Base-by-base conservation (phyloP, 2,888 invertebrate species). In the Stramonita haemastoma region DNA sequence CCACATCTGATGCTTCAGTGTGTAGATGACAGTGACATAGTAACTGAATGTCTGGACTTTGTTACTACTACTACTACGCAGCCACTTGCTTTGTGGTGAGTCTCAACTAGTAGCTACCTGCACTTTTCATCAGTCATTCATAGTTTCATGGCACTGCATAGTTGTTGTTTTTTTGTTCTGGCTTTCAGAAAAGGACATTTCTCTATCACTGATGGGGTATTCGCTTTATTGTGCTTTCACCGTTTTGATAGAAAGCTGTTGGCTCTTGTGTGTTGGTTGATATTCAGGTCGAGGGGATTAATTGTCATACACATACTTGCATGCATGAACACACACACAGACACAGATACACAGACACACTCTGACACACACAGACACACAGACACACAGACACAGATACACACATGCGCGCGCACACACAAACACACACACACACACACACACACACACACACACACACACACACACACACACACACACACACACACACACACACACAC, bases 381-480 rank as follows among this genome's bases (percentile, higher is more conserved):
- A 73, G n/a, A 73, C 73, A 73, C 73, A 85, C 26, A 60, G n/a
- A 34, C 70, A 85, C n/a, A 89, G 56, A 56, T n/a, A 89, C 85
- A 34, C 73, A 84, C 70, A 84, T 32, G 17, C 66, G 17, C 17
- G 17, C 26, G n/a, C 11, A 73, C 11, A 8, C n/a, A 73, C 73
- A 0, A 26, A 29, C 73, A 73, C 29, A 29, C 70, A 70, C 70
- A 70, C 70, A 70, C 70, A 70, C 70, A 84, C 22, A 60, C 36
- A 32, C 70, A 84, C n/a, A 89, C 73, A 46, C 36, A 89, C 85
- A 32, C 70, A 83, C 66, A 84, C 56, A 85, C 56, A 66, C 85
- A 89, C 85, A 60, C 85, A 85, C 85, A 70, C 73, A 26, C 85
- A 89, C 46, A 84, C 36, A 84, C 60, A 60, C 46, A 84, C 73